Conservation (phyloP, 2,113 vertebrate species). For the Prunella himalayana region DNA sequence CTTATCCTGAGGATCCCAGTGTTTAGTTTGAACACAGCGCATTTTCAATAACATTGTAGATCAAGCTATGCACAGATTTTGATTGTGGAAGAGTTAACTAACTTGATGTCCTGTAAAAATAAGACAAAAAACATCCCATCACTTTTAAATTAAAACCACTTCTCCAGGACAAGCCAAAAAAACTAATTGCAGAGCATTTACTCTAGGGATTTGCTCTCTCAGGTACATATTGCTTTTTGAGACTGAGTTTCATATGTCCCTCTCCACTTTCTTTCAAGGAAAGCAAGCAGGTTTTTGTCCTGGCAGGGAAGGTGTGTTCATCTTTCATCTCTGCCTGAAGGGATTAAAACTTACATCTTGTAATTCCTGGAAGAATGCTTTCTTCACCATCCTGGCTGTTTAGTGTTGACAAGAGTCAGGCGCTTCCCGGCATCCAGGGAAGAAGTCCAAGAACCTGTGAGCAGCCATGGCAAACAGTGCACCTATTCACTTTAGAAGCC, state of each 20-base stretch:
- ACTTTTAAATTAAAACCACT: background rate
- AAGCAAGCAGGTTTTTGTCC: background rate
- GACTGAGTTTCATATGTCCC: background rate
- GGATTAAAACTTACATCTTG: background rate
- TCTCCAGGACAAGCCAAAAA: background rate
- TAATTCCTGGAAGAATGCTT: background rate
- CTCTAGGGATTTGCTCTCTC: background rate
- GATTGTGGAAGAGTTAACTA: background rate
- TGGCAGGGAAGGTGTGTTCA: background rate
- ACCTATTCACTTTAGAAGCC: background rate
- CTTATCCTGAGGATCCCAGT: background rate
- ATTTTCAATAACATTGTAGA: background rate
- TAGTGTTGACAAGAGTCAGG: background rate
- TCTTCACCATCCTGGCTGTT: background rate
- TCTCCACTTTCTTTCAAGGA: background rate
- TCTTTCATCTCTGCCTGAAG: slow-evolving; percentile 14
- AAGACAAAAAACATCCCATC: background rate
- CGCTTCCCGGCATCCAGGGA: background rate
- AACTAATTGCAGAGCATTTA: background rate
- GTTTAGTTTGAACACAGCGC: background rate
- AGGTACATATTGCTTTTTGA: background rate
- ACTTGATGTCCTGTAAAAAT: background rate
- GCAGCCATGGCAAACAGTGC: background rate
- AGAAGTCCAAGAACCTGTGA: slow-evolving; percentile 1
- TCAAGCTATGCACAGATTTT: background rate